Base-by-base conservation (phyloP, 2,888 invertebrate genomes). In the Apamea epomidion region DNA sequence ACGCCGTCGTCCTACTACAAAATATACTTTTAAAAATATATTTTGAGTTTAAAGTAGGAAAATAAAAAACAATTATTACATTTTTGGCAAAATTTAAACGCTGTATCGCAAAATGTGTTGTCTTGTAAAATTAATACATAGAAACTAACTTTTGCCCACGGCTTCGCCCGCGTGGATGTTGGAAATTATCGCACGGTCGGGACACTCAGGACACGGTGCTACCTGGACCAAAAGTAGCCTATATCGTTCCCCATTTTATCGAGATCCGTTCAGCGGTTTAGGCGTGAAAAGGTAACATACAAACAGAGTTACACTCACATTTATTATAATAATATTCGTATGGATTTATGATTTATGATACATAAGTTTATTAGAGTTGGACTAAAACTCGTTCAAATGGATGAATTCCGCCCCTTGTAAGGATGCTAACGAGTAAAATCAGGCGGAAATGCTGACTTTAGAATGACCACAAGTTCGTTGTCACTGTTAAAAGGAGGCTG, bases 71-170 rank as follows among this genome's bases (percentile, higher is more conserved):
- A 81, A 79, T 37, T 32, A 62, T 71, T 62, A 32, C 0, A 29
- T 64, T 73, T 73, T 58, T 74, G 32, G 25, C 54, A 29, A 82
- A 37, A 64, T 64, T 42, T 29, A 62, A 14, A 42, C 51, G 5
- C 16, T 25, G 25, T 58, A 58, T 32, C 37, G 32, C 18, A 60
- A 42, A 42, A 2, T 60, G 18, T 51, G 51, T 18, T 51, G 51
- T 18, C 5, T 6, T 51, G 18, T 51, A 51, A 18, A 51, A 5
- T 51, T 18, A 51, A 51, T 60, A 14, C 1, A 60, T 60, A n/a
- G n/a, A 60, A n/a, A 5, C 7, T 58, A 25, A 58, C 25, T 60
- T 4, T 60, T 60, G 14, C n/a, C 4, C 25, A 51, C 51, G 6
- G 51, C 18, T 51, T 58, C 58, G 12, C 58, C 1, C 58, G 58